Evolutionary conservation across 23 tunicate genomes (phyloP).

Genomic region (Trididemnum clinides): DNA sequence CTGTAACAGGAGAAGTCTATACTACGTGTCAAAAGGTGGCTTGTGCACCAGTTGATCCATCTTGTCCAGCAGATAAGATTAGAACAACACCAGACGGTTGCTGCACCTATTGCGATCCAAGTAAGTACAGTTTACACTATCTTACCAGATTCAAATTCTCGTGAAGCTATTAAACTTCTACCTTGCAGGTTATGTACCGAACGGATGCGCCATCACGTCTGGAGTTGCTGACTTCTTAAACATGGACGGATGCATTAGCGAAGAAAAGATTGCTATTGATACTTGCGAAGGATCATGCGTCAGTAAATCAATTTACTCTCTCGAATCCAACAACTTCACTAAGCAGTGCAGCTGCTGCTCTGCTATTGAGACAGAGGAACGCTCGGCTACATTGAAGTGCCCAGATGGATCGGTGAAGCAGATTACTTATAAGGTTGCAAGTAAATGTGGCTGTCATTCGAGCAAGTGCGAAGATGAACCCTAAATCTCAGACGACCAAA

Average conservation of each 20-base stretch:
- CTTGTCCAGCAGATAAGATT: slow-evolving; percentile 83
- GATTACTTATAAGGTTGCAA: slow-evolving; percentile 72
- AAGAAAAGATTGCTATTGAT: slow-evolving; percentile 45
- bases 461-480: slow-evolving; percentile 77
- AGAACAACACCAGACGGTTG: slow-evolving; percentile 93
- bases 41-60: slow-evolving; percentile 86
- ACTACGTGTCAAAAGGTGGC: slow-evolving; percentile 73
- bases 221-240: slow-evolving; percentile 43
- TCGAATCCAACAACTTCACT: slow-evolving; percentile 81
- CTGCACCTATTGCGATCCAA: slow-evolving; percentile 84
- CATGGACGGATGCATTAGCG: slow-evolving; percentile 84
- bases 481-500: not conserved
- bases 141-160: too few relatives aligned
- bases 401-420: slow-evolving; percentile 79
- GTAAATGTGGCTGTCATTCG: slow-evolving; percentile 79
- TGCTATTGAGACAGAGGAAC: slow-evolving; percentile 66
- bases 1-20: slow-evolving; percentile 89
- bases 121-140: too few relatives aligned
- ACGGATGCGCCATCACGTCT: slow-evolving; percentile 43
- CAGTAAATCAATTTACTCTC: slow-evolving; percentile 79
- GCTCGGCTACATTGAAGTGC: slow-evolving; percentile 54
- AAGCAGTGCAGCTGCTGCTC: slow-evolving; percentile 90
- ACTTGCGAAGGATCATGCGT: slow-evolving; percentile 90
- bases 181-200: slow-evolving; percentile 15
- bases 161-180: too few relatives aligned